These are phyloP conservation scores for Ceuthmochares aereus DNA, from an alignment of 2,113 vertebrate genomes.

Conservation along the genomic window DNA sequence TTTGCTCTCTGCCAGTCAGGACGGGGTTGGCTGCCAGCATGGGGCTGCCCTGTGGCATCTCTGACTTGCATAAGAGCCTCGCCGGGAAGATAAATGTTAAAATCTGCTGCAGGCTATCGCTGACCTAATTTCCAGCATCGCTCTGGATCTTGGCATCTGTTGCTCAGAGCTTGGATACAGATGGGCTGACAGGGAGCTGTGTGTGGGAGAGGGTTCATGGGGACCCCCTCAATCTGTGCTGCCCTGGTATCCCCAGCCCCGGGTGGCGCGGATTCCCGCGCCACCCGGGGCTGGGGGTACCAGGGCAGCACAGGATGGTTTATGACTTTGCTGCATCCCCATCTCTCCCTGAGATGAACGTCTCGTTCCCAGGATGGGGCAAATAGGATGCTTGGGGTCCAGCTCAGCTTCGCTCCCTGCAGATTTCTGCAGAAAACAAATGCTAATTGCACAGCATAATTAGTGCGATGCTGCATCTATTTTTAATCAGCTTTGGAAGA, in stretches of 20 bases:
- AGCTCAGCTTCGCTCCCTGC: background rate
- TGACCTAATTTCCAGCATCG: constrained; percentile 39
- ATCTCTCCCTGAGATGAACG: too few species aligned
- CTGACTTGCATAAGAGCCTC: background rate
- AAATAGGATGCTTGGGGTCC: background rate
- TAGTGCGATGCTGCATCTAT: constrained; percentile 5
- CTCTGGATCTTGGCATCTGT: constrained; percentile 18
- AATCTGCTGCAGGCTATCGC: constrained; percentile 5
- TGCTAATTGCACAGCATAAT: constrained; percentile 55
- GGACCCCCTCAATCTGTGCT: background rate
- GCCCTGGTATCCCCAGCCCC: rapidly evolving
- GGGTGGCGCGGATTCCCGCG: rapidly evolving
- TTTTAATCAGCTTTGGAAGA: constrained; percentile 45
- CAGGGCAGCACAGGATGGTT: background rate
- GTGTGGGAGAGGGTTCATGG: background rate
- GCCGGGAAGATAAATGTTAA: background rate
- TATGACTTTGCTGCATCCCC: background rate
- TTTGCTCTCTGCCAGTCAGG: background rate
- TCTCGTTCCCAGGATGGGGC: background rate
- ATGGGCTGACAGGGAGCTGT: background rate
- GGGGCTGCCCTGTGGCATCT: background rate
- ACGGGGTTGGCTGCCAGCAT: background rate
- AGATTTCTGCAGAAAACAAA: background rate
- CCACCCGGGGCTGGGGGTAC: background rate
- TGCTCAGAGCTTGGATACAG: background rate